A percentile compares a stretch with the other conserved stretches of the same genome.
Evolutionary conservation across 2,888 invertebrate genomes (phyloP).

Genomic region (Sinhomidia bicolor): DNA sequence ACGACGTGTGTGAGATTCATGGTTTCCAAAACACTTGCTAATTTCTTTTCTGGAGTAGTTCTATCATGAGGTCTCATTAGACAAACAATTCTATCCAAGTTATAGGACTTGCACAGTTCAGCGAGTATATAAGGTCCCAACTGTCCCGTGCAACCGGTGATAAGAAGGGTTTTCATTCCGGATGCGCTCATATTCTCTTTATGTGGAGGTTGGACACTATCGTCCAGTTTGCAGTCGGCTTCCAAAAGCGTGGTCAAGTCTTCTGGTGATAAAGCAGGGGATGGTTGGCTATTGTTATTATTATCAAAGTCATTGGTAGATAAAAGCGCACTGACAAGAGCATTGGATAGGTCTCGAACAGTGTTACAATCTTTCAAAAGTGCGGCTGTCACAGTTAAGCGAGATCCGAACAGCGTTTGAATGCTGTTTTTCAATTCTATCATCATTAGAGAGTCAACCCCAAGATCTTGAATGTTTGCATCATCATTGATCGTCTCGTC

Average conservation of each 20-base stretch:
- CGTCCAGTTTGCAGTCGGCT: neutral
- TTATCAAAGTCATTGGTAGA: too few species aligned
- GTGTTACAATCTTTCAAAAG: neutral
- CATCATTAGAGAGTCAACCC: neutral
- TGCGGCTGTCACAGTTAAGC: neutral
- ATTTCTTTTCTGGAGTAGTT: neutral
- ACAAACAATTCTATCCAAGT: constrained; percentile 45
- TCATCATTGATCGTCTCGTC: neutral
- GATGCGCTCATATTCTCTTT: neutral
- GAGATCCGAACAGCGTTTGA: neutral
- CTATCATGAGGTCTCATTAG: constrained; percentile 57
- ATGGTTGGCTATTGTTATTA: neutral
- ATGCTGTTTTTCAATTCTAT: neutral
- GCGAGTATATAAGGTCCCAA: constrained; percentile 62
- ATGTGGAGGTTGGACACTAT: neutral
- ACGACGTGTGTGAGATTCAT: neutral
- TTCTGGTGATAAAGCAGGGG: neutral
- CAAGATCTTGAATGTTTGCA: neutral
- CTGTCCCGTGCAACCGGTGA: constrained; percentile 73
- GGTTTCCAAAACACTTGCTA: neutral
- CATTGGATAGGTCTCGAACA: neutral
- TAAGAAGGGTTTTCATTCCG: constrained; percentile 44
- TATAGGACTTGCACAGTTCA: constrained; percentile 25
- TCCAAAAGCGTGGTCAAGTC: neutral
- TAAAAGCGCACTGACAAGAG: neutral